Evolutionary conservation across 2,113 vertebrate species (phyloP).

Genomic region (Ellobius talpinus): DNA sequence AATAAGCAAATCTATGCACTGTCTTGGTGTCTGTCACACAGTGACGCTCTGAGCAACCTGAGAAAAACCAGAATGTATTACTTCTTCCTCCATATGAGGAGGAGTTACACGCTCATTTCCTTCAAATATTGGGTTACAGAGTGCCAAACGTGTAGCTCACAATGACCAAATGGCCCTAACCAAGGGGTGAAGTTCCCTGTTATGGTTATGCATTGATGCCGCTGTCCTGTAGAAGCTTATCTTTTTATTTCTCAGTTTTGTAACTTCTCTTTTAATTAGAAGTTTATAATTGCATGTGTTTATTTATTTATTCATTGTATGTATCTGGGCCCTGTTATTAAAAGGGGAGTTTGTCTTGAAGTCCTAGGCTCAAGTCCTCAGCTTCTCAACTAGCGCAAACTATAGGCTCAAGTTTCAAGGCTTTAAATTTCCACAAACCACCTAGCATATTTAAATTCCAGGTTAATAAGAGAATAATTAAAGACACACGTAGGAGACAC

Average conservation of each 20-base stretch:
- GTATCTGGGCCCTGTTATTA: neutral
- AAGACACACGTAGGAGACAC: neutral
- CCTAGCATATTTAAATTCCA: neutral
- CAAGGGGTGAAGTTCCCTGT: neutral
- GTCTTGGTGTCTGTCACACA: neutral
- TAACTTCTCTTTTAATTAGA: neutral
- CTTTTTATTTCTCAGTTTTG: neutral
- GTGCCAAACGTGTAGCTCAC: too few species aligned
- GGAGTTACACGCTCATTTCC: neutral
- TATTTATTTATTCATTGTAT: neutral
- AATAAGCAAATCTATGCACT: neutral
- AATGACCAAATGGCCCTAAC: too few species aligned
- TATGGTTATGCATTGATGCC: neutral
- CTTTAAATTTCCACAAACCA: neutral
- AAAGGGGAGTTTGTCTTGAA: neutral
- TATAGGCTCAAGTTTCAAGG: neutral
- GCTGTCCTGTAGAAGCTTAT: neutral
- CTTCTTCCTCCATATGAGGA: neutral
- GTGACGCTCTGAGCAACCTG: neutral
- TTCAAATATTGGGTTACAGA: neutral
- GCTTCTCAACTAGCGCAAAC: neutral
- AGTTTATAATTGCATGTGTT: neutral
- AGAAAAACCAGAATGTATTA: neutral
- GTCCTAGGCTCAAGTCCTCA: neutral
- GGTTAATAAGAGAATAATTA: neutral